phyloP scores from a whole-genome alignment of 2,113 vertebrate species.

The Callocephalon fimbriatum region DNA sequence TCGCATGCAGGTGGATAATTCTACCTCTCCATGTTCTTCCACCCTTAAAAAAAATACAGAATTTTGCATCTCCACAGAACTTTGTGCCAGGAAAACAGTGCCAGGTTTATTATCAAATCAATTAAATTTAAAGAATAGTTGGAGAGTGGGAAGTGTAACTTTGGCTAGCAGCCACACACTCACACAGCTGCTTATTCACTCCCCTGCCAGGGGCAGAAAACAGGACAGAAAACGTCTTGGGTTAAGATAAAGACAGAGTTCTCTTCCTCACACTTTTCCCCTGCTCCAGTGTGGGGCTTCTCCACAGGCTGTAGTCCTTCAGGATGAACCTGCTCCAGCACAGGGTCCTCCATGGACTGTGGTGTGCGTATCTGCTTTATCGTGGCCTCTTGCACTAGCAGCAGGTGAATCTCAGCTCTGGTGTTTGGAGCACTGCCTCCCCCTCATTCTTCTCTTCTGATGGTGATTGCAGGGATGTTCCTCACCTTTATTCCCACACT shows the following conservation, averaged over 20 bases:
- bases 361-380: background rate
- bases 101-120: background rate
- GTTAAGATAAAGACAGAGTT: background rate
- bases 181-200: background rate
- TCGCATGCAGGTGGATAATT: background rate
- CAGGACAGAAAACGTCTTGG: background rate
- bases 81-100: background rate
- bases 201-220: background rate
- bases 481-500: background rate
- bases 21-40: background rate
- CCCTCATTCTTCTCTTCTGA: background rate
- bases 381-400: rapidly evolving
- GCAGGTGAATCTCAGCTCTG: background rate
- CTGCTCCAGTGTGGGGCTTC: background rate
- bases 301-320: background rate
- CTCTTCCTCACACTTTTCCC: background rate
- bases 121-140: background rate
- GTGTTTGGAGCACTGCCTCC: rapidly evolving
- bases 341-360: background rate
- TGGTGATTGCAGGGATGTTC: background rate
- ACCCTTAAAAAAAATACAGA: background rate
- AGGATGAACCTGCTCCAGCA: background rate
- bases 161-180: background rate
- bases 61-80: background rate
- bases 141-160: background rate